Evolutionary conservation across 2,888 invertebrate species (phyloP), one percentile per base, ranked within the genome.

Genomic region (Drosophila nr. fundita): DNA sequence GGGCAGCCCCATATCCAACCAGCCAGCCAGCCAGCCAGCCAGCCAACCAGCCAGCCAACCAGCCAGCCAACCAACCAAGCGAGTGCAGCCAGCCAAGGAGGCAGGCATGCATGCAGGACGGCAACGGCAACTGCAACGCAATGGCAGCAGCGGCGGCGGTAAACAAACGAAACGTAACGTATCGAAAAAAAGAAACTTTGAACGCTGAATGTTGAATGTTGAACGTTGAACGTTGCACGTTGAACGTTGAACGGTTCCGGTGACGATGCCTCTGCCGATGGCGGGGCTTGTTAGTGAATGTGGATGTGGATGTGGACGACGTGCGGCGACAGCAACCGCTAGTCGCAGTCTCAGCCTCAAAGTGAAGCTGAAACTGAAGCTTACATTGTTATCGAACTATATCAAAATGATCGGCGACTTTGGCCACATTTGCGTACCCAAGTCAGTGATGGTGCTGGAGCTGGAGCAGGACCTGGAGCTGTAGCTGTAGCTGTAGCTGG

Each of bases 371-470:
- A 62, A 68, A 74, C 73, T 72, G 62, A 76, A 73, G 65, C 83
- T 72, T 87, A 69, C 80, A 90, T 87, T 87, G 90, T 87, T 87
- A 90, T 87, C 90, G 91, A 88, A 85, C 91, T 90, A 86, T 87
- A 87, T 87, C 90, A 90, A 87, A 86, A 90, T 90, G 87, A 87
- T 87, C 87, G 85, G 90, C 80, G 29, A 81, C 73, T 68, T 73
- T 81, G 80, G 83, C 78, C 87, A 74, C 90, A 84, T 84, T 84
- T 84, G 84, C 84, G 84, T 84, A 84, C 89, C 71, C 72, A 60
- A 55, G 54, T 55, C 55, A 52, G 18, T 48, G 58, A 42, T 60
- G 65, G 15, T 34, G 62, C 32, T 40, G 63, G 10, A 24, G 54
- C 24, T 55, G 70, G 8, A 38, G 48, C 57, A 27, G 60, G 2